A percentile compares a stretch with the other conserved stretches of the same genome.
phyloP scores from a whole-genome alignment of 1,140 invertebrate genomes.

The Drosophila sulfurigaster region DNA sequence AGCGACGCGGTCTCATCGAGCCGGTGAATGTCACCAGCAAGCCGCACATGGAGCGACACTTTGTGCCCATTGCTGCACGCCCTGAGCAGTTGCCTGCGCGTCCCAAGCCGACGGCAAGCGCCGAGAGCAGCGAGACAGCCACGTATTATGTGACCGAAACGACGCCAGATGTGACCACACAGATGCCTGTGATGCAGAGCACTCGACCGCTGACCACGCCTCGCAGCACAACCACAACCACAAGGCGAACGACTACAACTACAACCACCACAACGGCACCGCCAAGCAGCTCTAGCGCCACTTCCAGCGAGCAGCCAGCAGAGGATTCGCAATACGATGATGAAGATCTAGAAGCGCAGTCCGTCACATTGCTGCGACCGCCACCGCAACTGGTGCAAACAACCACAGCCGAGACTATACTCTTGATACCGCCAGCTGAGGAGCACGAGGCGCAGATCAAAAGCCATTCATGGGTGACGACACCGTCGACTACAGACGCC shows the following conservation, averaged over 20 bases:
- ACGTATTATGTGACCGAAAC: constrained; percentile 77
- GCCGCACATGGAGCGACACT: constrained; percentile 45
- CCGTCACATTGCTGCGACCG: constrained; percentile 70
- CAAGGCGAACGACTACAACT: constrained; percentile 34
- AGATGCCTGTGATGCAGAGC: constrained; percentile 46
- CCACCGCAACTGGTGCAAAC: constrained; percentile 65
- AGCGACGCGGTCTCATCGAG: constrained; percentile 68
- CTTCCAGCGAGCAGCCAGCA: constrained; percentile 23
- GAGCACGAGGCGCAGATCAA: constrained; percentile 80
- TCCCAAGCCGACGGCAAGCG: constrained; percentile 49
- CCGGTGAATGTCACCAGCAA: constrained; percentile 61
- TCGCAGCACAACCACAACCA: constrained; percentile 36
- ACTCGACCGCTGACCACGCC: constrained; percentile 34
- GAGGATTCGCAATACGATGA: constrained; percentile 65
- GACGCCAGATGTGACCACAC: constrained; percentile 50
- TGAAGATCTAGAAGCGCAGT: constrained; percentile 77
- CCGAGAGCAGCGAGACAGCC: constrained; percentile 55
- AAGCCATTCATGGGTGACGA: constrained; percentile 69
- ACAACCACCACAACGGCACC: constrained; percentile 25
- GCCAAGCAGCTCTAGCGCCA: constrained; percentile 14
- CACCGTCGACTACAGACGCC: constrained; percentile 49
- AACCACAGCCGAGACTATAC: constrained; percentile 80
- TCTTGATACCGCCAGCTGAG: constrained; percentile 79
- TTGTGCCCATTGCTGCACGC: constrained; percentile 54
- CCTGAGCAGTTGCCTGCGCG: constrained; percentile 14